Percentiles rank a stretch among this genome's conserved stretches.
phyloP scores from a whole-genome alignment of 92 coral and sea anemone species.

The Epizoanthus scotinus region DNA sequence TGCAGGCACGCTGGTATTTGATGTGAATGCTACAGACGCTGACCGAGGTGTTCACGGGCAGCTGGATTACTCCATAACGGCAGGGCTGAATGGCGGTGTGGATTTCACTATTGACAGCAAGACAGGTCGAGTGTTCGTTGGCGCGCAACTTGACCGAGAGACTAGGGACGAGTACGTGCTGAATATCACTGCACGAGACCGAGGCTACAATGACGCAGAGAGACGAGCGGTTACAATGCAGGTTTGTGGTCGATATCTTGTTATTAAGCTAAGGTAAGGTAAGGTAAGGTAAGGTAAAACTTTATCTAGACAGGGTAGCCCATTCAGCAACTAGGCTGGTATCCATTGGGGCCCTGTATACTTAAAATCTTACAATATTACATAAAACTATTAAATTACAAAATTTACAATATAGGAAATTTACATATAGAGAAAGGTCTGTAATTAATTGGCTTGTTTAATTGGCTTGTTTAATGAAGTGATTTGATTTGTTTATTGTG shows the following conservation, averaged over 20 bases:
- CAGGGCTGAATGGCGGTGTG: conserved; percentile 62
- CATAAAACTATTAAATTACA: no score
- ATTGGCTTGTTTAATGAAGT: no score
- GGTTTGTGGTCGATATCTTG: conserved; percentile 28
- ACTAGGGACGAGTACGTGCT: conserved; percentile 59
- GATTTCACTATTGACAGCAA: conserved; percentile 60
- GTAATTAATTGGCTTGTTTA: no score
- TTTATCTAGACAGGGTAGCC: no score
- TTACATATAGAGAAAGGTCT: no score
- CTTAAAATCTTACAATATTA: no score
- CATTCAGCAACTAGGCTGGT: no score
- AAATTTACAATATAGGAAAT: no score
- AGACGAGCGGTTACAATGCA: conserved; percentile 36
- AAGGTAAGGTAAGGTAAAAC: no score
- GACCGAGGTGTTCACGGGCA: conserved; percentile 69
- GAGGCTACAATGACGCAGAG: conserved; percentile 47
- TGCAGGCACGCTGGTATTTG: conserved; percentile 53
- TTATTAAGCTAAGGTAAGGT: no score
- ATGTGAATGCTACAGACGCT: conserved; percentile 67
- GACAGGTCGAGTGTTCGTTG: conserved; percentile 55
- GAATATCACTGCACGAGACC: conserved; percentile 67
- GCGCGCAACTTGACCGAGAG: conserved; percentile 65
- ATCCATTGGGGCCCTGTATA: no score
- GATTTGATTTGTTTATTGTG: no score
- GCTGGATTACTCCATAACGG: conserved; percentile 62